phyloP scores from a whole-genome alignment of 2,113 vertebrate genomes.

The Nipponia nippon region DNA sequence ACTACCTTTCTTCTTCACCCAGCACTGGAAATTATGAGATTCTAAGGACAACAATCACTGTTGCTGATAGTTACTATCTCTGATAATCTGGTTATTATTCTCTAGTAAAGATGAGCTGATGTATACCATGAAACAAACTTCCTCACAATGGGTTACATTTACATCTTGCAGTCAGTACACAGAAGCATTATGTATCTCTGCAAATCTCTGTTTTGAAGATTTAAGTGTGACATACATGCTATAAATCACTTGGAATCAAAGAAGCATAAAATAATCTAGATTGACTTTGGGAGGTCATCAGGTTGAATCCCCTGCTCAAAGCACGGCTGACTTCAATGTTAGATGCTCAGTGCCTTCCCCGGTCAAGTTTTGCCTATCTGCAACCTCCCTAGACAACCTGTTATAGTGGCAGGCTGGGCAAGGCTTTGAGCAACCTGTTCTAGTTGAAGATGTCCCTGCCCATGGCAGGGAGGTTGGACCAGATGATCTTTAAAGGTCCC shows the following conservation, averaged over 20 bases:
- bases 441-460: neutral
- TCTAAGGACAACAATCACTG: neutral
- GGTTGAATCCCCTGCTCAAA: neutral
- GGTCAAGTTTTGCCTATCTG: neutral
- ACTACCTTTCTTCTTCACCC: neutral
- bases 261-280: neutral
- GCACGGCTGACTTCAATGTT: neutral
- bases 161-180: neutral
- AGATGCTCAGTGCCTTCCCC: neutral
- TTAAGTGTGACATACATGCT: neutral
- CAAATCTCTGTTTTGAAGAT: neutral
- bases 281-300: neutral
- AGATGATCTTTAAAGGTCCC: neutral
- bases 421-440: neutral
- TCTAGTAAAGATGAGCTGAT: neutral
- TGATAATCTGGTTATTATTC: neutral
- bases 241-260: neutral
- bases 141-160: neutral
- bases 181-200: neutral
- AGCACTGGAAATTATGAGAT: neutral
- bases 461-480: neutral
- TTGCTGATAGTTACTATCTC: neutral
- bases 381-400: neutral
- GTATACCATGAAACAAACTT: neutral
- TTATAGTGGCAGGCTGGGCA: neutral